Evolutionary conservation across 1,140 invertebrate species (phyloP), one percentile per base, ranked within the genome.

Genomic region (Stenopsyche tienmushanensis): DNA sequence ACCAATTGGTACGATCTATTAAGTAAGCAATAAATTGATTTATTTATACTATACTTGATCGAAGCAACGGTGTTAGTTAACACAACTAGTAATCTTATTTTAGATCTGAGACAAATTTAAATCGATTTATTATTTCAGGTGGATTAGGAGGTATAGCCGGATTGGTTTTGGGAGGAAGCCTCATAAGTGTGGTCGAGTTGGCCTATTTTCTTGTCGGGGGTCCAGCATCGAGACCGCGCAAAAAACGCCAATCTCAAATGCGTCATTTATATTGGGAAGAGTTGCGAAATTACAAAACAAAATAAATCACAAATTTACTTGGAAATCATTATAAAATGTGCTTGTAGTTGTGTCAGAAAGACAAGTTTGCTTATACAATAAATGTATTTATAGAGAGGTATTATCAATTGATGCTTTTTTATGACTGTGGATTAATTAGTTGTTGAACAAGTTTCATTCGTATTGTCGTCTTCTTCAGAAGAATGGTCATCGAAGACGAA

Each of bases 91-190:
- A n/a, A n/a, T n/a, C n/a, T n/a, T n/a, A n/a, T n/a, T n/a, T n/a
- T n/a, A n/a, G n/a, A n/a, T n/a, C n/a, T n/a, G n/a, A n/a, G 8
- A 17, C 34, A n/a, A 18, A 3, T 57, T 9, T 39, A 21, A 57
- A 21, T 57, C 5, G 29, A 18, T 34, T 15, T 57, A n/a, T 66
- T 57, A 70, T 75, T 72, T 3, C 74, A 86, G 85, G 83, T 70
- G 81, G 82, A 69, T 81, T 84, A 39, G 84, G 84, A n/a, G 84
- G 84, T 3, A 80, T 85, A 0, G 83, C 84, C 42, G 84, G 84
- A 0, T 79, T 86, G 58, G 83, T 85, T 39, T 80, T 85, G 10
- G 85, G 85, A 17, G 85, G 85, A 72, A 86, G 84, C 69, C 77
- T 86, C 49, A 78, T 86, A 5, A 84, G 81, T 18, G 71, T 84